Percentiles rank a stretch among this genome's conserved stretches.
Conservation (phyloP, 1,140 invertebrate species). For the Papilio polyxenes region DNA sequence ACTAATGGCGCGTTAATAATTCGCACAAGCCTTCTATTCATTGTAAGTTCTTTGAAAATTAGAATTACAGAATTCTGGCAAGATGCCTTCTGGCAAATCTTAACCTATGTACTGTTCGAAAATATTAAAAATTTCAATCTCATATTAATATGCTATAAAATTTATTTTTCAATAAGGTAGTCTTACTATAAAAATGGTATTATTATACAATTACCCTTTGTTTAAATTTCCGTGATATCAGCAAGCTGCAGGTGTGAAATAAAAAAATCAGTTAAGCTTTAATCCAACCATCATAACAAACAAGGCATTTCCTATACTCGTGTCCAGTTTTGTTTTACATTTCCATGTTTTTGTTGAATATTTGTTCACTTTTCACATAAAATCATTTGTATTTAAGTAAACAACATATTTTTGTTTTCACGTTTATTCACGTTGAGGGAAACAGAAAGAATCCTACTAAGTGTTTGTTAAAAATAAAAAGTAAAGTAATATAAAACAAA, state of each 20-base stretch:
- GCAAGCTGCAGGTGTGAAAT: constrained; percentile 72
- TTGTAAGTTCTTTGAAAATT: constrained; percentile 71
- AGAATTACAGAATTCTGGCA: constrained; percentile 74
- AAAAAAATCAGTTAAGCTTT: constrained; percentile 63
- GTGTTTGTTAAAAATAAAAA: no score
- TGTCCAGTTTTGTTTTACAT: neutral
- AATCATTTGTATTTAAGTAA: no score
- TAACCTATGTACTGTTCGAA: constrained; percentile 64
- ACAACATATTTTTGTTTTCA: no score
- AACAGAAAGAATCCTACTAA: no score
- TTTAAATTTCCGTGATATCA: constrained; percentile 74
- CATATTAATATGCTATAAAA: neutral
- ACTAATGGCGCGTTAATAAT: constrained; percentile 77
- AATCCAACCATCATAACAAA: neutral
- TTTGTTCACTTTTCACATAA: neutral
- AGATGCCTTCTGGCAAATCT: constrained; percentile 74
- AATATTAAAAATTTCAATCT: constrained; percentile 22
- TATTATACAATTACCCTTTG: neutral
- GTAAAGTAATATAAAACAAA: no score
- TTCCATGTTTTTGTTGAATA: neutral
- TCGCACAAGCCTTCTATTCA: constrained; percentile 70
- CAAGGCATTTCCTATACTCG: neutral
- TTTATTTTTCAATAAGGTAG: neutral
- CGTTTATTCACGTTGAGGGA: no score
- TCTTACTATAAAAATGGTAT: neutral